phyloP scores from a whole-genome alignment of 2,888 invertebrate species.

The Seira musarum region DNA sequence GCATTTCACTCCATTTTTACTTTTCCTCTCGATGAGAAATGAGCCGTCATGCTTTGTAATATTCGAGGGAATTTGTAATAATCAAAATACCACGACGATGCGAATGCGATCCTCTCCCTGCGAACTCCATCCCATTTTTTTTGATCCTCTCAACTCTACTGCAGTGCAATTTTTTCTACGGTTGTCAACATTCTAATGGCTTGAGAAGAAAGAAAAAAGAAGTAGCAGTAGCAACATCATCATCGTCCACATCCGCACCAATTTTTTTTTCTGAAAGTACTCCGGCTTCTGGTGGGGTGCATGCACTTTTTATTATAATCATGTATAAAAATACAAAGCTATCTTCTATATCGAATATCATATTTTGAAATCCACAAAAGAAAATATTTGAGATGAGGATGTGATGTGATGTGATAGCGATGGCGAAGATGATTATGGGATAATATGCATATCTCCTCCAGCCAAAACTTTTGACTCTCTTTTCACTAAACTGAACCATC shows the following conservation, averaged over 20 bases:
- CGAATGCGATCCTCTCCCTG: not conserved
- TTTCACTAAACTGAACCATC: not conserved
- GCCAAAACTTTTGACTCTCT: not conserved
- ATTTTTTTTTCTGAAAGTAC: not conserved
- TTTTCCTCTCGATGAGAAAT: conserved; percentile 51
- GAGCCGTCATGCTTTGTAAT: conserved; percentile 36
- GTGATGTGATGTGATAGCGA: not conserved
- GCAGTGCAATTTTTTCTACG: not conserved
- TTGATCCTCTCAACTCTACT: too few species aligned
- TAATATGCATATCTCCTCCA: conserved; percentile 27
- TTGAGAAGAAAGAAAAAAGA: not conserved
- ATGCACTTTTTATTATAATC: conserved; percentile 35
- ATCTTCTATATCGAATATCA: not conserved
- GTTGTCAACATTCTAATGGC: not conserved
- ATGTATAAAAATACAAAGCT: conserved; percentile 1
- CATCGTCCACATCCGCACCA: not conserved
- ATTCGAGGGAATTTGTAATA: conserved; percentile 24
- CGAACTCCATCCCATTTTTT: too few species aligned
- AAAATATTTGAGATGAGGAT: too few species aligned
- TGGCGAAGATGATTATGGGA: not conserved
- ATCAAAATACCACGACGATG: conserved; percentile 15
- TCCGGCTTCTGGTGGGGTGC: not conserved
- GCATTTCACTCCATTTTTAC: conserved; percentile 16
- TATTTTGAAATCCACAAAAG: not conserved
- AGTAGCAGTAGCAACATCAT: not conserved